Evolutionary conservation across 2,888 invertebrate species (phyloP).

Genomic region (Slavum lentiscoides): DNA sequence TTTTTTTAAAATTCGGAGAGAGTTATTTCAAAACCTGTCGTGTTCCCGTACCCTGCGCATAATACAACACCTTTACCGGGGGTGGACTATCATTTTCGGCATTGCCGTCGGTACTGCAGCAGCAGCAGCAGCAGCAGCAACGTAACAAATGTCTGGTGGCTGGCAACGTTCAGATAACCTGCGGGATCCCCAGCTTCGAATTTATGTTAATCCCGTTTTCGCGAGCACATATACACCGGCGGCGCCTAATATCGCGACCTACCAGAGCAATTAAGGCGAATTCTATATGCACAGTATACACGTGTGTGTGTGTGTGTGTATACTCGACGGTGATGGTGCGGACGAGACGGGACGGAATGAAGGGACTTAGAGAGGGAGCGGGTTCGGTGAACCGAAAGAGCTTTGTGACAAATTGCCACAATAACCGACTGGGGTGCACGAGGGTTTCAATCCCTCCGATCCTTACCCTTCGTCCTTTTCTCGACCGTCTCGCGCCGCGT

Average conservation of each 20-base stretch:
- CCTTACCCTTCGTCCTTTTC: too few species aligned
- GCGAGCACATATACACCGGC: not conserved
- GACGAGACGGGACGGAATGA: too few species aligned
- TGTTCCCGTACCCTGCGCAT: too few species aligned
- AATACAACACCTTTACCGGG: not conserved
- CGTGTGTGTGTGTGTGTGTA: not conserved
- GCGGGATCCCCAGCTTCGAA: not conserved
- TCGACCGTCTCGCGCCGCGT: too few species aligned
- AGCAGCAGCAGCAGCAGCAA: too few species aligned
- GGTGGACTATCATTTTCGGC: not conserved
- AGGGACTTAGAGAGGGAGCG: too few species aligned
- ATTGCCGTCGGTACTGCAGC: too few species aligned
- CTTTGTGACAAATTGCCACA: slow-evolving; percentile 43
- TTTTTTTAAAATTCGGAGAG: too few species aligned
- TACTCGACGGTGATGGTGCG: not conserved
- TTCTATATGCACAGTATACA: not conserved
- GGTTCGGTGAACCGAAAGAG: slow-evolving; percentile 11
- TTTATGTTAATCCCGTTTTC: slow-evolving; percentile 40
- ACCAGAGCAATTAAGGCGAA: slow-evolving; percentile 42
- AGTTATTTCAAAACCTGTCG: too few species aligned
- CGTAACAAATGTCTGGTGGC: not conserved
- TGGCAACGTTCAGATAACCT: slow-evolving; percentile 30
- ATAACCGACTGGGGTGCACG: slow-evolving; percentile 21
- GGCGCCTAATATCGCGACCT: slow-evolving; percentile 26
- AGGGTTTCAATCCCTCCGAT: not conserved